phyloP scores from a whole-genome alignment of 2,888 invertebrate species.

The Oegoconia quadripuncta region DNA sequence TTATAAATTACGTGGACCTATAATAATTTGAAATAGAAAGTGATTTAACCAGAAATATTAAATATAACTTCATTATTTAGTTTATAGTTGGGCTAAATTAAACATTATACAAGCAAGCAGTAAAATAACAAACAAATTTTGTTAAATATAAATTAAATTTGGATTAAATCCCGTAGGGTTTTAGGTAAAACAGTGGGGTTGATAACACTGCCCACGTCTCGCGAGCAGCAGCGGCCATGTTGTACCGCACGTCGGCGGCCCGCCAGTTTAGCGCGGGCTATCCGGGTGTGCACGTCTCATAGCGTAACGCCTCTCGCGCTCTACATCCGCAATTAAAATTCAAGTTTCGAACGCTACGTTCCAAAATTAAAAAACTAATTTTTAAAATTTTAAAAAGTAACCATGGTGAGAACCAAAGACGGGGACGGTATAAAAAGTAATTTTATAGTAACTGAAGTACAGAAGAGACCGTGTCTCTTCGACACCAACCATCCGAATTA shows the following conservation, averaged over 20 bases:
- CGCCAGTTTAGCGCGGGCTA: conserved; percentile 72
- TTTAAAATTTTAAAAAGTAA: conserved; percentile 19
- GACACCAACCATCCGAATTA: conserved; percentile 65
- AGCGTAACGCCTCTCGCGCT: conserved; percentile 26
- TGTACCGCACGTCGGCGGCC: conserved; percentile 45
- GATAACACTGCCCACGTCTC: too few species aligned
- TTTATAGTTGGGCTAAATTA: too few species aligned
- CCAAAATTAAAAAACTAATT: conserved; percentile 14
- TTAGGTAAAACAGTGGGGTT: too few species aligned
- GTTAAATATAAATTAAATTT: too few species aligned
- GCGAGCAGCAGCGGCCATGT: conserved; percentile 15
- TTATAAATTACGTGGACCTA: too few species aligned
- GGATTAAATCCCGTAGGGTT: conserved; percentile 6
- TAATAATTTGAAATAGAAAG: too few species aligned
- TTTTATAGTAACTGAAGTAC: conserved; percentile 61
- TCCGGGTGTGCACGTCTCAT: conserved; percentile 44
- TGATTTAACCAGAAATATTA: too few species aligned
- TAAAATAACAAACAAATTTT: too few species aligned
- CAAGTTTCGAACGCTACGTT: conserved; percentile 12
- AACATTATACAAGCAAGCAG: too few species aligned
- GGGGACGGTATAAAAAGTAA: conserved; percentile 65
- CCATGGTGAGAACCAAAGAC: conserved; percentile 68
- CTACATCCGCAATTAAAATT: conserved; percentile 13
- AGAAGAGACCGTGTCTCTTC: conserved; percentile 62
- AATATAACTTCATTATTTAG: too few species aligned